These are phyloP conservation scores for Coremacera marginata DNA, from an alignment of 2,888 invertebrate species.

Conservation along the genomic window DNA sequence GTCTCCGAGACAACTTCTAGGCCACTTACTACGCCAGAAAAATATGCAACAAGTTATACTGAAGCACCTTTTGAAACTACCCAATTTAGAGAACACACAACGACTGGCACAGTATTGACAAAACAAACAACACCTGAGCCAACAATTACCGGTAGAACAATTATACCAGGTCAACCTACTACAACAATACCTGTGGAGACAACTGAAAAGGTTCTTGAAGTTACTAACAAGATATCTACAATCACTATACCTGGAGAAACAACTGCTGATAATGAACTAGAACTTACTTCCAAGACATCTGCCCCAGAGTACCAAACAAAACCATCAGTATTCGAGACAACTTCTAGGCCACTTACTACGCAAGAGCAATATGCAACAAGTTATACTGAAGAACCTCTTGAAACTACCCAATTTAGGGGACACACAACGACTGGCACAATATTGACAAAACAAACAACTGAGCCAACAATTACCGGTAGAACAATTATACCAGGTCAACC, in stretches of 20 bases:
- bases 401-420: neutral
- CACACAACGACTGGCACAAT: neutral
- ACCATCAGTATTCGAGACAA: neutral
- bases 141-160: neutral
- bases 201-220: neutral
- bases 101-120: too few relatives aligned
- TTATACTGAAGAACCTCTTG: neutral
- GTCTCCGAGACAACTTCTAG: neutral
- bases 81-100: too few relatives aligned
- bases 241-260: too few relatives aligned
- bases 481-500: neutral
- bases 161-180: neutral
- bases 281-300: too few relatives aligned
- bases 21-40: neutral
- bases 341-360: neutral
- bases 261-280: too few relatives aligned
- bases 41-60: neutral
- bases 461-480: neutral
- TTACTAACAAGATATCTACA: neutral
- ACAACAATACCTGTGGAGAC: neutral
- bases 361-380: neutral
- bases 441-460: neutral
- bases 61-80: too few relatives aligned
- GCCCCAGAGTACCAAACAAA: neutral
- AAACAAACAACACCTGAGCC: neutral